These are phyloP conservation scores for Rostratula benghalensis DNA, from an alignment of 2,113 vertebrate species.

Conservation along the genomic window DNA sequence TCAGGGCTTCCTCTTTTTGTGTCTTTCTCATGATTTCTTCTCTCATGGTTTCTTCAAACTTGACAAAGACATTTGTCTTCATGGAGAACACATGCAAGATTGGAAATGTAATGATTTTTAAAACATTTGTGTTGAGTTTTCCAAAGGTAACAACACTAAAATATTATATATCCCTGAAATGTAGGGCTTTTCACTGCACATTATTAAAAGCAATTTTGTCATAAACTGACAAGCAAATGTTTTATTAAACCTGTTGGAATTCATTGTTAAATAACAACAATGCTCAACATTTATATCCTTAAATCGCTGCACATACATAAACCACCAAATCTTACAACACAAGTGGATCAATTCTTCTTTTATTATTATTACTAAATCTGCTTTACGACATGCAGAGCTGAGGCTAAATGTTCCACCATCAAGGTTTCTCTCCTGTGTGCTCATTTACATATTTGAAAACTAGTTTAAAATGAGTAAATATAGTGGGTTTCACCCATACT, in stretches of 20 bases:
- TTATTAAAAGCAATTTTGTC: slow-evolving; percentile 40
- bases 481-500: background rate
- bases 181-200: background rate
- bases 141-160: slow-evolving; percentile 7
- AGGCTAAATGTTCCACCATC: background rate
- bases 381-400: background rate
- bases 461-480: background rate
- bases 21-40: background rate
- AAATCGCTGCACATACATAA: slow-evolving; percentile 13
- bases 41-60: background rate
- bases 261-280: slow-evolving; percentile 45
- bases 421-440: background rate
- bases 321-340: background rate
- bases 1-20: background rate
- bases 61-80: background rate
- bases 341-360: slow-evolving; percentile 31
- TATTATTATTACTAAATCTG: slow-evolving; percentile 17
- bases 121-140: background rate
- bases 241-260: slow-evolving; percentile 41
- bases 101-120: slow-evolving; percentile 6
- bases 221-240: slow-evolving; percentile 20
- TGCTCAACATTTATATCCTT: slow-evolving; percentile 20
- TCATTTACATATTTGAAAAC: background rate
- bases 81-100: background rate
- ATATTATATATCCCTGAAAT: background rate